Conservation (phyloP, 1,140 invertebrate genomes). For the Drosophila neocordata region DNA sequence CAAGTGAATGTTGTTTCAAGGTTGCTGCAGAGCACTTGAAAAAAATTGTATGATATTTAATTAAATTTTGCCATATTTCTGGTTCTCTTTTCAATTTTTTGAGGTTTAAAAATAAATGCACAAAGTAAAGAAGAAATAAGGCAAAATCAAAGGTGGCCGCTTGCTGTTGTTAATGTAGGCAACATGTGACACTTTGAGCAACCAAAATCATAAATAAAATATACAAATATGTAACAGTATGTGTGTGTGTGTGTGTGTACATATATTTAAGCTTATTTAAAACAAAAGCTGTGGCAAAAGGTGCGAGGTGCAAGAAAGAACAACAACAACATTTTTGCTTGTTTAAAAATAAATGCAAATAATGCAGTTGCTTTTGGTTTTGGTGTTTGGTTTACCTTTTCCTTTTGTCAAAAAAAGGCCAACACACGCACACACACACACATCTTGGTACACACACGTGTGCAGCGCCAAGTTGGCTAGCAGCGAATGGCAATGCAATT, state of each 20-base stretch:
- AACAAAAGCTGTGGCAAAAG: slow-evolving; percentile 20
- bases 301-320: not conserved
- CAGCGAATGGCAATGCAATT: slow-evolving; percentile 50
- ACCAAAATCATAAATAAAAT: slow-evolving; percentile 62
- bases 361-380: slow-evolving; percentile 28
- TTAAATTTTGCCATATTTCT: slow-evolving; percentile 73
- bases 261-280: slow-evolving; percentile 63
- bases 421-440: slow-evolving; percentile 25
- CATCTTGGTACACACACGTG: slow-evolving; percentile 39
- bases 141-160: slow-evolving; percentile 23
- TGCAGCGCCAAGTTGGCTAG: slow-evolving; percentile 76
- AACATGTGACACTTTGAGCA: slow-evolving; percentile 21
- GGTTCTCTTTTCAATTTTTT: slow-evolving; percentile 26
- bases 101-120: slow-evolving; percentile 69
- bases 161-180: slow-evolving; percentile 11
- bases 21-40: slow-evolving; percentile 65
- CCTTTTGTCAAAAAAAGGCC: slow-evolving; percentile 58
- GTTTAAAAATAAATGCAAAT: slow-evolving; percentile 43
- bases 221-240: not conserved
- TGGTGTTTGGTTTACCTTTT: slow-evolving; percentile 1
- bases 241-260: too few relatives aligned
- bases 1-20: slow-evolving; percentile 71
- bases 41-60: slow-evolving; percentile 63
- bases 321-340: not conserved
- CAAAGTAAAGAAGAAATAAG: slow-evolving; percentile 56